phyloP scores from a whole-genome alignment of 2,113 vertebrate species.

The Saimiri boliviensis region DNA sequence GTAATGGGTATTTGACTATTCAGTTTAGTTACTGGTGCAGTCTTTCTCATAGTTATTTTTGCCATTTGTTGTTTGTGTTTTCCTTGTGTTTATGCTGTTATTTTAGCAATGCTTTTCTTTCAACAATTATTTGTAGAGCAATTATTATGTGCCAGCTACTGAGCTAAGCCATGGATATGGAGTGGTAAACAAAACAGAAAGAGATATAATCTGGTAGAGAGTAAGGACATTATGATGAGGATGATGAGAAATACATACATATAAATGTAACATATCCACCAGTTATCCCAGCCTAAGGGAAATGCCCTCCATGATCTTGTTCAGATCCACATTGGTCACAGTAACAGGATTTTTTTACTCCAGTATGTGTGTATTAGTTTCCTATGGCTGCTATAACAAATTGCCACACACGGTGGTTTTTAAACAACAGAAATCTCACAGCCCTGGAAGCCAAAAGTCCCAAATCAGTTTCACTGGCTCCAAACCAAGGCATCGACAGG shows the following conservation, averaged over 20 bases:
- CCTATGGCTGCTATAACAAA: neutral
- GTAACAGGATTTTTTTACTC: neutral
- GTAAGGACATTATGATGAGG: neutral
- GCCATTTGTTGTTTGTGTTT: neutral
- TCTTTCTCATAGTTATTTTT: neutral
- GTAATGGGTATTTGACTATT: neutral
- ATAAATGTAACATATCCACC: neutral
- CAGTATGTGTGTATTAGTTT: neutral
- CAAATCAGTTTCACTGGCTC: neutral
- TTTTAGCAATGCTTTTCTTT: neutral
- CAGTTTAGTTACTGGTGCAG: neutral
- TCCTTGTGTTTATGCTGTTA: neutral
- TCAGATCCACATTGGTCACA: neutral
- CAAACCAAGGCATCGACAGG: neutral
- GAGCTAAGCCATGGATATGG: neutral
- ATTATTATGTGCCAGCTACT: conserved; percentile 6
- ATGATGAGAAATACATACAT: neutral
- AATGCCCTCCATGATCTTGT: neutral
- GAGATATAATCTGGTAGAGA: neutral
- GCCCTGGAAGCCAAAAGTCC: neutral
- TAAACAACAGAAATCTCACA: neutral
- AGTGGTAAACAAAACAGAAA: neutral
- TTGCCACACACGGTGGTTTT: neutral
- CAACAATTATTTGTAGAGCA: conserved; percentile 29
- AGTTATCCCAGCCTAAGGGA: neutral